phyloP scores from a whole-genome alignment of 2,113 vertebrate species.

The Scytalopus superciliaris region DNA sequence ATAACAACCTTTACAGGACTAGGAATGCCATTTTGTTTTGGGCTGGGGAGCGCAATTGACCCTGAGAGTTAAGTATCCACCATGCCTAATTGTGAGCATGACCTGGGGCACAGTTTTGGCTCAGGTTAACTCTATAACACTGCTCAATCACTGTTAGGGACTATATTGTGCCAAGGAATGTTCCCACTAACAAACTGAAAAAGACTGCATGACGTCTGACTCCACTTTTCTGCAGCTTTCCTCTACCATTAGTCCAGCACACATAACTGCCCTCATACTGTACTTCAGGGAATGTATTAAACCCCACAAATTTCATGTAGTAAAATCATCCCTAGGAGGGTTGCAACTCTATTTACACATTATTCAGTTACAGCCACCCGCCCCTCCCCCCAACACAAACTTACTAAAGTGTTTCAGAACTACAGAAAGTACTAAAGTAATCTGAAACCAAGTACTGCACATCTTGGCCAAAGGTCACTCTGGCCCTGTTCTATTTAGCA shows the following conservation, averaged over 20 bases:
- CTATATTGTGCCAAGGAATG: background rate
- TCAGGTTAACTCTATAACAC: background rate
- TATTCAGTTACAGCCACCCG: accelerated
- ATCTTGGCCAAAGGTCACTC: background rate
- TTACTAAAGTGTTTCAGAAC: background rate
- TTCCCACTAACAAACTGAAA: background rate
- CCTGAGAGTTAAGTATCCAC: background rate
- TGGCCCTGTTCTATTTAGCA: background rate
- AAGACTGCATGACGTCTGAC: background rate
- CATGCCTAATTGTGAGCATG: background rate
- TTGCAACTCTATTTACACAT: background rate
- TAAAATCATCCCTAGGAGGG: background rate
- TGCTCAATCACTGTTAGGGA: background rate
- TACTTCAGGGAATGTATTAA: background rate
- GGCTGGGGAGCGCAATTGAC: background rate
- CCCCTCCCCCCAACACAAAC: accelerated
- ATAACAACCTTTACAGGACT: background rate
- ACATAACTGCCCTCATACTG: background rate
- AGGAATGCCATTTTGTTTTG: background rate
- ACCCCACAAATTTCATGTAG: background rate
- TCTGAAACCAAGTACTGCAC: background rate
- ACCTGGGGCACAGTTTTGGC: background rate
- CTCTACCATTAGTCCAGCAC: background rate
- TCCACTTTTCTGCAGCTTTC: background rate
- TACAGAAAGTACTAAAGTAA: background rate